A percentile compares a stretch with the other conserved stretches of the same genome.
Evolutionary conservation across 2,888 invertebrate species (phyloP).

Genomic region (Stenodera caucasica): DNA sequence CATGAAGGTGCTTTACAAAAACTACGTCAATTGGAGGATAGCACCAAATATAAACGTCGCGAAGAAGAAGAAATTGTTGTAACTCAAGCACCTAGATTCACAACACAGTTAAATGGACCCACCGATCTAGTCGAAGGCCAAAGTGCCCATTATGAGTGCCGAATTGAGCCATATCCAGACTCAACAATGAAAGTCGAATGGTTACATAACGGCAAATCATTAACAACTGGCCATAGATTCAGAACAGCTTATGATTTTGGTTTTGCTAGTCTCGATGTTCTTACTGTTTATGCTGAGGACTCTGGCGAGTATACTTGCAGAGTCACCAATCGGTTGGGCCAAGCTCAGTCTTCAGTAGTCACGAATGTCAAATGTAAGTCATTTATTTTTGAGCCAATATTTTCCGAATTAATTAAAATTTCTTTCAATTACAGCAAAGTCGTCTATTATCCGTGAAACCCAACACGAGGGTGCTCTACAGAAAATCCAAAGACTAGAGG

Average conservation of each 20-base stretch:
- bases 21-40: constrained; percentile 83
- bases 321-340: constrained; percentile 83
- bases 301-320: constrained; percentile 89
- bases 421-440: constrained; percentile 65
- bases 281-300: constrained; percentile 92
- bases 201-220: constrained; percentile 90
- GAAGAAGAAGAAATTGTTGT: constrained; percentile 81
- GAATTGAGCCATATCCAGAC: constrained; percentile 91
- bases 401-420: constrained; percentile 16
- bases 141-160: constrained; percentile 90
- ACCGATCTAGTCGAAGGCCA: constrained; percentile 83
- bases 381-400: constrained; percentile 8
- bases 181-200: constrained; percentile 87
- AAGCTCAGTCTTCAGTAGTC: constrained; percentile 78
- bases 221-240: constrained; percentile 87
- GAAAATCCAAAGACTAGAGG: constrained; percentile 91
- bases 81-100: constrained; percentile 82
- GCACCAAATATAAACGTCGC: constrained; percentile 74
- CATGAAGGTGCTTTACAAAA: constrained; percentile 87
- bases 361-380: constrained; percentile 79
- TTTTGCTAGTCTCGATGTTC: constrained; percentile 92
- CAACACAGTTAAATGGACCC: constrained; percentile 84
- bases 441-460: constrained; percentile 84
- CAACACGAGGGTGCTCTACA: constrained; percentile 91
- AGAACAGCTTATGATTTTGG: constrained; percentile 96